Base-by-base conservation (phyloP, 2,797 vertebrate genomes). In the Cottoperca gobio region DNA sequence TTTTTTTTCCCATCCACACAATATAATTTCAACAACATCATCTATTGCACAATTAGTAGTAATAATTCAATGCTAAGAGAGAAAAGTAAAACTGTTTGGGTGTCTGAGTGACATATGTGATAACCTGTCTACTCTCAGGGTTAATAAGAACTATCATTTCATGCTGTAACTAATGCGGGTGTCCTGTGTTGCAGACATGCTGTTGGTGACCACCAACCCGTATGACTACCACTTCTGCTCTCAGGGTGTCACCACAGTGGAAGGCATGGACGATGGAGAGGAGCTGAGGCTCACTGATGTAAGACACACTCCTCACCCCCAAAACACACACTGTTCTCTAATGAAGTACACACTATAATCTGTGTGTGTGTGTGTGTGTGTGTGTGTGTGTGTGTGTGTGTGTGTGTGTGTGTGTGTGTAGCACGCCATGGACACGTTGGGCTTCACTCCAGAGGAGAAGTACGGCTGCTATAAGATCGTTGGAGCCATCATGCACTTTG, bases 141-240 rank as follows among this genome's bases (percentile, higher is more conserved):
- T 26, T 26, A 26, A 26, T 24, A 49, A 49, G 46, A 24, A n/a
- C 48, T 16, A 24, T 24, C 24, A 26, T 50, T 50, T 23, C 48
- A 48, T 23, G 46, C 10, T 24, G 24, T 24, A 26, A 9, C 24
- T 8, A 33, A 33, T 2, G 7, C 33, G n/a, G n/a, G 7, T 21
- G 0, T 35, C 43, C 13, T 58, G 42, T 74, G 31, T 68, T 64
- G 54, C 93, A 99, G 97, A 99, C 86, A 97, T 98, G 95, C 91
- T 99, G 86, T 87, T 99, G 89, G 93, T 99, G 61, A 97, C 96
- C 37, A 96, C 96, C 88, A 98, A 99, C 85, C 96, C 97, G 74
- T 96, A 96, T 0, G 96, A 99, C 87, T 99, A 97, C 92, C 97
- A 98, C 92, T 97, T 97, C 94, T 99, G 97, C 94, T 97, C 95